These are phyloP conservation scores for Sebastolobus alascanus DNA, from an alignment of 2,797 vertebrate species.

Conservation along the genomic window DNA sequence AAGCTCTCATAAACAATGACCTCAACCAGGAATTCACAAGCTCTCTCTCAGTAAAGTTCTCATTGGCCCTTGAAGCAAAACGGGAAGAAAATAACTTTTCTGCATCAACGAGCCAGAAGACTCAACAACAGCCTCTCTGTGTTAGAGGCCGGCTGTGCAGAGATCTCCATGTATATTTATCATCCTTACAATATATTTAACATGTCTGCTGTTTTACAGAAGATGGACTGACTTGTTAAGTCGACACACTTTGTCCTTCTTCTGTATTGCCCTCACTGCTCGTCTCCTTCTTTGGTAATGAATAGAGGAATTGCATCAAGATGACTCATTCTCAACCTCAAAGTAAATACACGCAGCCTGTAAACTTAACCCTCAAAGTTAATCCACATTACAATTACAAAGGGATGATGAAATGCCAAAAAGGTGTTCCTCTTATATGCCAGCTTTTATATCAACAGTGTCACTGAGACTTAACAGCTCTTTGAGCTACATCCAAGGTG, in stretches of 20 bases:
- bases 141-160: not conserved
- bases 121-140: not conserved
- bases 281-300: slow-evolving; percentile 82
- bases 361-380: slow-evolving; percentile 12
- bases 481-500: not conserved
- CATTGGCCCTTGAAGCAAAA: slow-evolving; percentile 37
- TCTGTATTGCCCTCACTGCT: slow-evolving; percentile 33
- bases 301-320: slow-evolving; percentile 61
- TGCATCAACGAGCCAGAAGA: slow-evolving; percentile 1
- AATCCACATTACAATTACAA: slow-evolving; percentile 15
- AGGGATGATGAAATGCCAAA: slow-evolving; percentile 3
- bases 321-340: slow-evolving; percentile 72
- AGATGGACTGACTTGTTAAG: not conserved
- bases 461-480: slow-evolving; percentile 10
- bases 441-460: not conserved
- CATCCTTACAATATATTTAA: not conserved
- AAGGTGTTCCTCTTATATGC: slow-evolving; percentile 15
- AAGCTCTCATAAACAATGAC: slow-evolving; percentile 83
- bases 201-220: slow-evolving; percentile 1
- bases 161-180: not conserved
- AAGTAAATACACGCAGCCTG: slow-evolving; percentile 59
- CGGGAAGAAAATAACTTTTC: slow-evolving; percentile 22
- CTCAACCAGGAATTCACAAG: slow-evolving; percentile 84
- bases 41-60: slow-evolving; percentile 43
- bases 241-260: slow-evolving; percentile 25